A percentile compares a stretch with the other conserved stretches of the same genome.
These are phyloP conservation scores for Platanista minor DNA, from an alignment of 2,113 vertebrate species.

Conservation along the genomic window DNA sequence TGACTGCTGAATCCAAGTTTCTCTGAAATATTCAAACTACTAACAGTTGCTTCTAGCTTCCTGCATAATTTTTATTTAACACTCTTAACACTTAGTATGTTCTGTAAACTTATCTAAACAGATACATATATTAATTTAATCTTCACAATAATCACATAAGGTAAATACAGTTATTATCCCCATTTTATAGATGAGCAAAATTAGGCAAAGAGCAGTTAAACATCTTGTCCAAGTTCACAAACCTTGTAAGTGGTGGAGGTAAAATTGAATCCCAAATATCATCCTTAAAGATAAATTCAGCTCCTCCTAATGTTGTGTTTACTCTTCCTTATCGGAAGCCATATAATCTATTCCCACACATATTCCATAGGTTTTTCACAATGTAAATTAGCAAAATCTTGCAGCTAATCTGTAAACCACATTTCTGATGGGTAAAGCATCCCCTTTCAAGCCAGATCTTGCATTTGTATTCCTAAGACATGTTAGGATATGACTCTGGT, in stretches of 20 bases:
- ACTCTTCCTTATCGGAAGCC: background rate
- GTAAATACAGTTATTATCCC: background rate
- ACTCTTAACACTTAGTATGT: background rate
- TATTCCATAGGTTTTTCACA: background rate
- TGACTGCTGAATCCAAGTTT: background rate
- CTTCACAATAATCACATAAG: background rate
- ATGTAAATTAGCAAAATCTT: background rate
- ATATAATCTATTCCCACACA: background rate
- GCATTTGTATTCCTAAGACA: background rate
- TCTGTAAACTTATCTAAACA: background rate
- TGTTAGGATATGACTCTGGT: background rate
- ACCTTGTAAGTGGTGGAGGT: background rate
- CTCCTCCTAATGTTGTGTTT: background rate
- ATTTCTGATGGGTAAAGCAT: background rate
- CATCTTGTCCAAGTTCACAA: background rate
- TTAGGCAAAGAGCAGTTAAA: background rate
- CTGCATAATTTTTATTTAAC: background rate
- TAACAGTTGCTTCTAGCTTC: background rate
- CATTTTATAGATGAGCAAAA: background rate
- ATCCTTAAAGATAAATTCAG: background rate
- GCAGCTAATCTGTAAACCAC: background rate
- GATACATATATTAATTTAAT: background rate
- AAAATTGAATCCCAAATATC: background rate
- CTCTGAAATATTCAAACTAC: background rate
- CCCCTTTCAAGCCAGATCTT: background rate